phyloP scores from a whole-genome alignment of 2,888 invertebrate species.

The Beris chalybata region DNA sequence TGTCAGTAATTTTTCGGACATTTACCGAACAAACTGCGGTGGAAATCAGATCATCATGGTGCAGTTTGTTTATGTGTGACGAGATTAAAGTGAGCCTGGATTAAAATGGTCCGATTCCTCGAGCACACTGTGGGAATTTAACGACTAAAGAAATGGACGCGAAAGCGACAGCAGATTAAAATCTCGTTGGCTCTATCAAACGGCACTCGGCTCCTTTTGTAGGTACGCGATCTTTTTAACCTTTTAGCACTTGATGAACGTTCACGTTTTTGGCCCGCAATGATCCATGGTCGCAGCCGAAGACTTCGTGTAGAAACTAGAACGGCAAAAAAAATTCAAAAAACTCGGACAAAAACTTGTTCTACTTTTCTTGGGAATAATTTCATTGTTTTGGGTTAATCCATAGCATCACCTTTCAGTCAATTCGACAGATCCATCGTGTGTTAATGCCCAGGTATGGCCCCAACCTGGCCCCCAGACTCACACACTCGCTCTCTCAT shows the following conservation, averaged over 20 bases:
- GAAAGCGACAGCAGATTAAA: slow-evolving; percentile 21
- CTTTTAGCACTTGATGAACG: slow-evolving; percentile 28
- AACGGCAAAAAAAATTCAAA: not conserved
- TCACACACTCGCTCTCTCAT: slow-evolving; percentile 1
- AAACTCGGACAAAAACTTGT: not conserved
- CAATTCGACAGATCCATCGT: not conserved
- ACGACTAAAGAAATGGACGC: slow-evolving; percentile 12
- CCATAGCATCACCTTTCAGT: slow-evolving; percentile 5
- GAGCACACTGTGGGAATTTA: slow-evolving; percentile 21
- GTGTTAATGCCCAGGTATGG: not conserved
- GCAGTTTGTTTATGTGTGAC: too few relatives aligned
- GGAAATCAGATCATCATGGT: too few relatives aligned
- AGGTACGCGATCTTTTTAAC: slow-evolving; percentile 10
- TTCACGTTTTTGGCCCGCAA: slow-evolving; percentile 26
- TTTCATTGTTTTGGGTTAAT: not conserved
- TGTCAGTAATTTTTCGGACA: slow-evolving; percentile 6
- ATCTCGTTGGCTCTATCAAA: slow-evolving; percentile 5
- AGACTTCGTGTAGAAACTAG: not conserved
- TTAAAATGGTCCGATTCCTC: too few relatives aligned
- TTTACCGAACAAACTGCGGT: not conserved
- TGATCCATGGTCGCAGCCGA: not conserved
- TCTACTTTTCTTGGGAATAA: slow-evolving; percentile 1
- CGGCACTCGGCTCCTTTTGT: not conserved
- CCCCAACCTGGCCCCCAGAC: slow-evolving; percentile 11
- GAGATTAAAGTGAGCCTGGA: too few relatives aligned